Base-by-base conservation (phyloP, 2,797 vertebrate genomes). In the Florisuga fusca region DNA sequence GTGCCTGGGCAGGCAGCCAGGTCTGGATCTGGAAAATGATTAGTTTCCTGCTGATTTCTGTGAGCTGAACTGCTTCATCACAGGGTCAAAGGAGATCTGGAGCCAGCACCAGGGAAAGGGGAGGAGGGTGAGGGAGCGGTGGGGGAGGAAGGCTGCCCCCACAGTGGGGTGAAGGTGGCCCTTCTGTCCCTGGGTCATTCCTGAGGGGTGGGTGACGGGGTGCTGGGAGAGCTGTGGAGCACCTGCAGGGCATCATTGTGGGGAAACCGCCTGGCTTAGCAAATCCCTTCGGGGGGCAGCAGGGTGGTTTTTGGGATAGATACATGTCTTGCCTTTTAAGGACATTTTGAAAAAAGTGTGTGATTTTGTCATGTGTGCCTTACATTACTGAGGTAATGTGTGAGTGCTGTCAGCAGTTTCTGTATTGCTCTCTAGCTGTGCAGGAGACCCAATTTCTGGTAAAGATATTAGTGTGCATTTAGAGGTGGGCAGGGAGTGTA, bases 1-100 rank as follows among this genome's bases (percentile, higher is more conserved):
- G 92, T 4, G 34, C 86, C 94, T 94, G 93, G 93, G 96, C 93
- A 91, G 38, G 48, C 80, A 45, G 93, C 96, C 96, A 96, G 94
- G 83, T 81, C 94, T 95, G 91, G 93, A 93, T 91, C 85, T 96
- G 96, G 93, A 96, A 88, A 95, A 94, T 94, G 8, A 94, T 96
- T 94, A 3, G 91, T 84, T 96, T 95, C 95, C 94, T 94, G 94
- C 93, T 93, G 91, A 43, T 84, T 89, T 75, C 69, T 93, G 84
- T 3, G 12, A 72, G 87, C 75, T 92, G 91, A 92, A 43, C 84
- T 67, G 50, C 87, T 92, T 72, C 89, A 55, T 85, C 8, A 3
- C 5, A 0, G 87, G 85, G 87, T 92, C 91, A 82, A n/a, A 78
- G 71, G 62, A 78, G 51, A 2, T 15, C 48, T 3, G 10, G 74